These are phyloP conservation scores for Manduca sexta DNA, from an alignment of 1,140 invertebrate genomes.

Conservation along the genomic window DNA sequence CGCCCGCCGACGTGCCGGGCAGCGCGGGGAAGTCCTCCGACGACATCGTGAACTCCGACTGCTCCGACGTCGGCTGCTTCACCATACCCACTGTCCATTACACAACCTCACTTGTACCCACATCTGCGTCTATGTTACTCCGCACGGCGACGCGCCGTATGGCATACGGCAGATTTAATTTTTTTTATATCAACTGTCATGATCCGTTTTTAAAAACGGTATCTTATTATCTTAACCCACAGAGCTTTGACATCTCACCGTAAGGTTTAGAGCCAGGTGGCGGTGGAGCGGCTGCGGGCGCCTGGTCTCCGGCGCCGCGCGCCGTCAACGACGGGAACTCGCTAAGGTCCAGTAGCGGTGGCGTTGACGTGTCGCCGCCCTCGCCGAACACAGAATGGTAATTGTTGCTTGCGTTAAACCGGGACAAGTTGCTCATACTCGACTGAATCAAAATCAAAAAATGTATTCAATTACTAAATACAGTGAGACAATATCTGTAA, in stretches of 20 bases:
- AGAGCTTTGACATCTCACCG: no score
- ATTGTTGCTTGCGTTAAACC: slow-evolving; percentile 55
- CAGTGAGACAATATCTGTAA: no score
- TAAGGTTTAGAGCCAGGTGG: slow-evolving; percentile 92
- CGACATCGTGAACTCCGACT: slow-evolving; percentile 97
- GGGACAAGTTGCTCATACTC: slow-evolving; percentile 60
- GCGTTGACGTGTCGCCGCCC: slow-evolving; percentile 82
- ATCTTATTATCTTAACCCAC: no score
- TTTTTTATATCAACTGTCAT: no score
- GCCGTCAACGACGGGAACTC: slow-evolving; percentile 93
- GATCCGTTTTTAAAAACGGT: no score
- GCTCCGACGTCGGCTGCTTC: slow-evolving; percentile 92
- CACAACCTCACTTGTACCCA: slow-evolving; percentile 61
- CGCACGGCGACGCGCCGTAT: no score
- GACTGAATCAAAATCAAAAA: slow-evolving; percentile 29
- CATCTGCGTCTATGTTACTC: slow-evolving; percentile 1
- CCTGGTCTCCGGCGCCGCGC: slow-evolving; percentile 77
- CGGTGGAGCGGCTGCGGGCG: slow-evolving; percentile 85
- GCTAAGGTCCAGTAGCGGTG: slow-evolving; percentile 88
- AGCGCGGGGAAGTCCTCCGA: slow-evolving; percentile 99
- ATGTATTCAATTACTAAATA: slow-evolving; percentile 1
- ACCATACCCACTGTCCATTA: slow-evolving; percentile 90
- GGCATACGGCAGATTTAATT: no score
- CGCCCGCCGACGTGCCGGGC: slow-evolving; percentile 78
- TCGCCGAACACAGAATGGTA: slow-evolving; percentile 82